Conservation (phyloP, 1,140 invertebrate genomes). For the Ylistrum balloti region DNA sequence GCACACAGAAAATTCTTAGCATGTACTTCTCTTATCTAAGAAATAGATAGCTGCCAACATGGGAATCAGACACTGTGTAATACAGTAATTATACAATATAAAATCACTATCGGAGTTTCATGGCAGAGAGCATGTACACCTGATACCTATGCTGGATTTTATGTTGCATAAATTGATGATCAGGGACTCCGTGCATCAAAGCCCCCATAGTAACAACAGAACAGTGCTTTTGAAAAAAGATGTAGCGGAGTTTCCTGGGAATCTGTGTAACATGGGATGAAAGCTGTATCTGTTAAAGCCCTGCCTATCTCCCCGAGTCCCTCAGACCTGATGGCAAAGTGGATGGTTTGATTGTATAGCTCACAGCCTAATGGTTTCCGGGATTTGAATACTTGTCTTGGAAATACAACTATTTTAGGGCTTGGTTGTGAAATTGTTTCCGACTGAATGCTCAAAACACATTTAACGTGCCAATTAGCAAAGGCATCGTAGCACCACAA, state of each 20-base stretch:
- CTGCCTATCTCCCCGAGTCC: background rate
- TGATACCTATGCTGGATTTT: background rate
- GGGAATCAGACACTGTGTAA: background rate
- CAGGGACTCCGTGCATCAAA: background rate
- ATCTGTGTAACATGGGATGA: background rate
- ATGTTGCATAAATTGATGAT: background rate
- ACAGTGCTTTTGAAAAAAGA: background rate
- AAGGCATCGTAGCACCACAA: background rate
- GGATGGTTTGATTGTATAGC: slow-evolving; percentile 9
- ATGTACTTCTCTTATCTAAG: background rate
- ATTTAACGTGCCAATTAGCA: slow-evolving; percentile 27
- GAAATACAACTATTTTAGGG: background rate
- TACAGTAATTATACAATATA: background rate
- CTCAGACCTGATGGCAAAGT: background rate
- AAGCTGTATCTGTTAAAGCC: background rate
- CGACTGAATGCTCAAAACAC: slow-evolving; percentile 15
- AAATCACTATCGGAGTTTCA: background rate
- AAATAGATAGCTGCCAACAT: background rate
- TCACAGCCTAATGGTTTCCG: background rate
- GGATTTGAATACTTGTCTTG: slow-evolving; percentile 25
- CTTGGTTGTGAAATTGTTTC: background rate
- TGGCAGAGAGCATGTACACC: background rate
- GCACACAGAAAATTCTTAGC: background rate
- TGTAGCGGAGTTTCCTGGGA: background rate
- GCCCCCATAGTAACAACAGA: background rate